Base-by-base conservation (phyloP, 1,140 invertebrate species). In the Brachionus calyciflorus region DNA sequence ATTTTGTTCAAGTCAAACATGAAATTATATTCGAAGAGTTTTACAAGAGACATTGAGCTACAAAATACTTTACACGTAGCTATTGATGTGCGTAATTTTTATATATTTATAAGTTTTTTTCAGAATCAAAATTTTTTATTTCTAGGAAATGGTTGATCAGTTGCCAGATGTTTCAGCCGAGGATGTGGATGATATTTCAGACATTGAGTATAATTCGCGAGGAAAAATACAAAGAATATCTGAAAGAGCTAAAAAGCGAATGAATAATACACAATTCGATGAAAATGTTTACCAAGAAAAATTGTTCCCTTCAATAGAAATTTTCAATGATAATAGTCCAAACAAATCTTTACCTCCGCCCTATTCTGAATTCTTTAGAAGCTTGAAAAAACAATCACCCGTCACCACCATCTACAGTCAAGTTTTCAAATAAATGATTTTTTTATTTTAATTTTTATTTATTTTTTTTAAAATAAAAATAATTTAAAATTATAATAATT, bases 1-100 rank as follows among this genome's bases (percentile, higher is more conserved):
- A 65, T 65, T 19, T 14, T 65, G 12, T 65, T 65, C 21, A 65
- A 65, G 21, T 5, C 33, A 3, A 65, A 28, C 26, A 65, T 65
- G 10, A 44, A 65, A 65, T 44, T 30, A 44, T 65, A 44, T 24
- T 21, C 40, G n/a, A 1, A 41, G 24, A 14, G 12, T 7, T 3
- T 12, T 24, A 2, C 21, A n/a, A n/a, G n/a, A n/a, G n/a, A n/a
- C n/a, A n/a, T n/a, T n/a, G n/a, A n/a, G n/a, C n/a, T n/a, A 65
- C 17, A 44, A 44, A 26, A 44, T 65, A 30, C 30, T 65, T 28
- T 1, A 24, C 12, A 26, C 2, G n/a, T n/a, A 2, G 17, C 60
- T 24, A 46, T 65, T 2, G 30, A 44, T 65, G 60, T 65, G 44
- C 26, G 12, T n/a, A 3, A 12, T 14, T 19, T 24, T 65, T 44